These are phyloP conservation scores for Hecatera dysodea DNA, from an alignment of 2,888 invertebrate genomes.

Conservation along the genomic window DNA sequence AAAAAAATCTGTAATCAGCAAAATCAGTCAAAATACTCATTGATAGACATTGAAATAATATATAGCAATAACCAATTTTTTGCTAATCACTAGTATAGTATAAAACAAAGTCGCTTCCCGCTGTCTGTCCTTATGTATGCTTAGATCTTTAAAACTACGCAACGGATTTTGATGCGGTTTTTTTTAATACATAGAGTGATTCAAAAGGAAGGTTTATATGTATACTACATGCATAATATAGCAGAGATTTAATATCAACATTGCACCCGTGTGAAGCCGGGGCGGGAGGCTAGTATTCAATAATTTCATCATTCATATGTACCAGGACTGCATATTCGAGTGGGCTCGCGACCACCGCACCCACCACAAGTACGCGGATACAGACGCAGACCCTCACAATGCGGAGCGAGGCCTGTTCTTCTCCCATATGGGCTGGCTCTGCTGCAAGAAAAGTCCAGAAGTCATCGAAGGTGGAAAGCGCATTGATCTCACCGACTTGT, in stretches of 20 bases:
- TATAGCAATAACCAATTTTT: neutral
- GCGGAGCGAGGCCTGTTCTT: constrained; percentile 97
- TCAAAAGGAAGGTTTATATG: too few relatives aligned
- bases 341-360: constrained; percentile 94
- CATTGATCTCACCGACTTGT: constrained; percentile 96
- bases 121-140: too few relatives aligned
- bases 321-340: constrained; percentile 92
- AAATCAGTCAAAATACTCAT: neutral
- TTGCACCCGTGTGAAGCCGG: too few relatives aligned
- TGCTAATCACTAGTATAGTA: too few relatives aligned
- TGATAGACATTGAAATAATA: neutral
- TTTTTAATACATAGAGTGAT: too few relatives aligned
- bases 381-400: constrained; percentile 97
- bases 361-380: constrained; percentile 97
- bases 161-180: too few relatives aligned
- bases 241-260: too few relatives aligned
- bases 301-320: constrained; percentile 5
- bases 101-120: too few relatives aligned
- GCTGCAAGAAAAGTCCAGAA: constrained; percentile 96
- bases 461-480: constrained; percentile 95
- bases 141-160: too few relatives aligned
- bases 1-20: neutral
- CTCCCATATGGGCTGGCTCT: constrained; percentile 98
- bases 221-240: too few relatives aligned
- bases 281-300: too few relatives aligned